phyloP scores from a whole-genome alignment of 2,888 invertebrate genomes.

The Lamellibrachia satsuma region DNA sequence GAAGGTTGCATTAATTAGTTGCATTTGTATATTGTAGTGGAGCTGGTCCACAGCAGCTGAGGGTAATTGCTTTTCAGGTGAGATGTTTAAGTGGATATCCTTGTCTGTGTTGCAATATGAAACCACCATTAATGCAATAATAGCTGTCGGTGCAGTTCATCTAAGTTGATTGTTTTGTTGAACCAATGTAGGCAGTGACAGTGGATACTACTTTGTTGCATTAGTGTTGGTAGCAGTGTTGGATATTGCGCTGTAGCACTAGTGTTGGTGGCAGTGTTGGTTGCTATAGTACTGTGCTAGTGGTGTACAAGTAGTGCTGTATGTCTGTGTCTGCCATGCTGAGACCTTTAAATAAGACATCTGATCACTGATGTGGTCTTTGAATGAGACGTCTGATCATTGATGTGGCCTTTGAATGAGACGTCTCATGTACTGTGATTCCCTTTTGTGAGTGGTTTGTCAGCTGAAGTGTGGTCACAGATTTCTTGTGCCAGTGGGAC shows the following conservation, averaged over 20 bases:
- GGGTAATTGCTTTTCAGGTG: constrained; percentile 3
- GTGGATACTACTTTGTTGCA: not conserved
- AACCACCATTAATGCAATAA: not conserved
- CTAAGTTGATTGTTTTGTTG: not conserved
- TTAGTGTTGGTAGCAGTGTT: too few relatives aligned
- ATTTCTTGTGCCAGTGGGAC: not conserved
- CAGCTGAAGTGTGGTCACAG: not conserved
- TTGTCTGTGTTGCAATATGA: constrained; percentile 2
- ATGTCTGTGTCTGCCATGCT: not conserved
- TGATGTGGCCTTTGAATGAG: not conserved
- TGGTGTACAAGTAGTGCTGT: not conserved
- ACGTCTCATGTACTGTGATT: not conserved
- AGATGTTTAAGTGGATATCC: constrained; percentile 17
- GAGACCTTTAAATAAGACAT: too few relatives aligned
- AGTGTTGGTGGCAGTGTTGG: not conserved
- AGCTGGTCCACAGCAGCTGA: not conserved
- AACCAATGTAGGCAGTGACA: not conserved
- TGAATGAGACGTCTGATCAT: too few relatives aligned
- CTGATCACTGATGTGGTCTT: too few relatives aligned
- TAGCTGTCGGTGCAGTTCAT: not conserved
- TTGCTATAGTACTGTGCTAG: not conserved
- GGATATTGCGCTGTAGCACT: not conserved
- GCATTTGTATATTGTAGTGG: not conserved
- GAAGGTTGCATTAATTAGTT: constrained; percentile 17
- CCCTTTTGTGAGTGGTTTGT: not conserved